Conservation (phyloP, 2,888 invertebrate genomes). For the Apotomis betuletana region DNA sequence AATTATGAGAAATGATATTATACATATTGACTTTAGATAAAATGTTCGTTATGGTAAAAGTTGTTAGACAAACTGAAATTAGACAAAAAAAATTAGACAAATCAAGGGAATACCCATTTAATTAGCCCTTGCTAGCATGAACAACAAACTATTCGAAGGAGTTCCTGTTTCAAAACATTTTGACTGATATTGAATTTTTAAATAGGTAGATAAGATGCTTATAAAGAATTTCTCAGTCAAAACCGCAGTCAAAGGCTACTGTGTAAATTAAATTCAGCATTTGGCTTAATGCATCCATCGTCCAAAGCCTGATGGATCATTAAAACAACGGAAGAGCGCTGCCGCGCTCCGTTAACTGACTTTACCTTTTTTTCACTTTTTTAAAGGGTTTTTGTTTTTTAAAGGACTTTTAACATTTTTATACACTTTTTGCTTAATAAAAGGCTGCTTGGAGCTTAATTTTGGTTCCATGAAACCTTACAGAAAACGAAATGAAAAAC, state of each 20-base stretch:
- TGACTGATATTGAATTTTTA: too few species aligned
- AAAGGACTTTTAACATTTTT: constrained; percentile 39
- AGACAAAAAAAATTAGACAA: too few species aligned
- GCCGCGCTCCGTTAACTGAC: constrained; percentile 30
- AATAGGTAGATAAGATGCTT: background rate
- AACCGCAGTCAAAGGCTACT: constrained; percentile 24
- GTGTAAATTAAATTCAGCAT: constrained; percentile 40
- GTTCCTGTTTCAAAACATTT: too few species aligned
- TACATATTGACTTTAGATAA: too few species aligned
- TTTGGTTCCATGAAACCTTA: background rate
- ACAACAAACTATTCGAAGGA: too few species aligned
- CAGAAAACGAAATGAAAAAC: background rate
- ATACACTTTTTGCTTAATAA: constrained; percentile 29
- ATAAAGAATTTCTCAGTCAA: background rate
- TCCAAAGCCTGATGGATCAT: constrained; percentile 40
- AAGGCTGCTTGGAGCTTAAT: constrained; percentile 13
- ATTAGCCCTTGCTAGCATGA: too few species aligned
- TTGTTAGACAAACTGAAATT: too few species aligned
- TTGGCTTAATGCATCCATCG: constrained; percentile 40
- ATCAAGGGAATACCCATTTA: too few species aligned
- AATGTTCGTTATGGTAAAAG: too few species aligned
- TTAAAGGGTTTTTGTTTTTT: constrained; percentile 38
- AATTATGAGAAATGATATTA: too few species aligned
- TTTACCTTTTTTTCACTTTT: constrained; percentile 38
- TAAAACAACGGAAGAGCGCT: constrained; percentile 41